Evolutionary conservation across 2,113 vertebrate species (phyloP).

Genomic region (Istiophorus platypterus): DNA sequence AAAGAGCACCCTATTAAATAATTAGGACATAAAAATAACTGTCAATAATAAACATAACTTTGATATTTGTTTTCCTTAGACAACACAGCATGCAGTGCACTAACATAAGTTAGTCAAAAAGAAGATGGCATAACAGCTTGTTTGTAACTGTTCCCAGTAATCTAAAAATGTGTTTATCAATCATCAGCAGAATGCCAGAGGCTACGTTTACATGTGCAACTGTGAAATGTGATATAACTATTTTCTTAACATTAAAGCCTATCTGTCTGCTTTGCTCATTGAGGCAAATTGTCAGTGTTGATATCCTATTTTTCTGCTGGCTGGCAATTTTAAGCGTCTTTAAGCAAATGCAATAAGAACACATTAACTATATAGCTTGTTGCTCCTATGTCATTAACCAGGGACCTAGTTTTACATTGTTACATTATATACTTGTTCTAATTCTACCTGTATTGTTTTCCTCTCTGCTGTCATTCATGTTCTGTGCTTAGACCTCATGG

Average conservation of each 20-base stretch:
- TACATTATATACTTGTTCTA: neutral
- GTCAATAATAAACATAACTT: neutral
- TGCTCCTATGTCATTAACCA: neutral
- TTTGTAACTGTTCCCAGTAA: neutral
- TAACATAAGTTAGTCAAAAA: constrained; percentile 18
- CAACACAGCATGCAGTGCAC: neutral
- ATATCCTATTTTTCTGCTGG: neutral
- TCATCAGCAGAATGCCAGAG: neutral
- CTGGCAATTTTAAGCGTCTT: neutral
- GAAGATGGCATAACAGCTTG: neutral
- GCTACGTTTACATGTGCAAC: no score
- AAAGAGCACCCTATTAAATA: neutral
- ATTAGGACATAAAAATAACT: neutral
- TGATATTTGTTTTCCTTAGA: neutral
- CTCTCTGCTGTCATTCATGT: neutral
- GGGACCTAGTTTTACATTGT: neutral
- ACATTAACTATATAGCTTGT: neutral
- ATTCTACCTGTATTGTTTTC: neutral
- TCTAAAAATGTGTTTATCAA: neutral
- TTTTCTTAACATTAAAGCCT: neutral
- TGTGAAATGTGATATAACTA: neutral
- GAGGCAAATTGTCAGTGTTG: neutral
- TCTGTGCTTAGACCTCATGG: constrained; percentile 90
- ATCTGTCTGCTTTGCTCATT: neutral
- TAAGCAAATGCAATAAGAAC: neutral